These are phyloP conservation scores for Automeris io DNA, from an alignment of 2,888 invertebrate genomes.

Conservation along the genomic window DNA sequence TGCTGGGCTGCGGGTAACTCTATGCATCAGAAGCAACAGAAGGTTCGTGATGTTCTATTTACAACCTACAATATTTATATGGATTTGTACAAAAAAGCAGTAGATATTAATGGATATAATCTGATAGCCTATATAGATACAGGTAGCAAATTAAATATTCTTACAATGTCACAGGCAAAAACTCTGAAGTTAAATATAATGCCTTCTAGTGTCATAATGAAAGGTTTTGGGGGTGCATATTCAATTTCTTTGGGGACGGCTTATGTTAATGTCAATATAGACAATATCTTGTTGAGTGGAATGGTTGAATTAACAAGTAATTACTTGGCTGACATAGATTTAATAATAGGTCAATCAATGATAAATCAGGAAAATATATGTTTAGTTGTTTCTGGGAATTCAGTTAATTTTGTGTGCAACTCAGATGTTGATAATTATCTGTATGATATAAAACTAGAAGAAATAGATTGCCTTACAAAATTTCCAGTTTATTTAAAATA, in stretches of 20 bases:
- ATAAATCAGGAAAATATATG: too few species aligned
- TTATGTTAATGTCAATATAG: too few species aligned
- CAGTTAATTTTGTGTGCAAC: background rate
- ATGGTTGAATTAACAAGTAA: too few species aligned
- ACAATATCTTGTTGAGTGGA: too few species aligned
- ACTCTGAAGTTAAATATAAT: background rate
- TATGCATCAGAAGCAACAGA: background rate
- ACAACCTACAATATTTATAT: slow-evolving; percentile 2
- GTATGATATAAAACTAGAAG: too few species aligned
- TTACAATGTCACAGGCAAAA: background rate
- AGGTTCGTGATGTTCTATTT: slow-evolving; percentile 1
- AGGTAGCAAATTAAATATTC: slow-evolving; percentile 11
- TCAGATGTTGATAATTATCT: too few species aligned
- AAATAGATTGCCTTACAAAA: too few species aligned
- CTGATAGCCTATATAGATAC: slow-evolving; percentile 8
- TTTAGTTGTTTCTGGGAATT: too few species aligned
- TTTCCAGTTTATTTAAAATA: too few species aligned
- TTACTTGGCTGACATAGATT: too few species aligned
- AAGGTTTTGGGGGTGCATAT: slow-evolving; percentile 8
- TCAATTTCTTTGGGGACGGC: too few species aligned
- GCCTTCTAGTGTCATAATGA: slow-evolving; percentile 4
- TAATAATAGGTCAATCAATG: too few species aligned
- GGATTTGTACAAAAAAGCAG: slow-evolving; percentile 7
- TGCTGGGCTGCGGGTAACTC: slow-evolving; percentile 5
- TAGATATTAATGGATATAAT: background rate